Percentiles rank a stretch among this genome's conserved stretches.
Conservation (phyloP, 2,113 vertebrate genomes). For the Naja naja region DNA sequence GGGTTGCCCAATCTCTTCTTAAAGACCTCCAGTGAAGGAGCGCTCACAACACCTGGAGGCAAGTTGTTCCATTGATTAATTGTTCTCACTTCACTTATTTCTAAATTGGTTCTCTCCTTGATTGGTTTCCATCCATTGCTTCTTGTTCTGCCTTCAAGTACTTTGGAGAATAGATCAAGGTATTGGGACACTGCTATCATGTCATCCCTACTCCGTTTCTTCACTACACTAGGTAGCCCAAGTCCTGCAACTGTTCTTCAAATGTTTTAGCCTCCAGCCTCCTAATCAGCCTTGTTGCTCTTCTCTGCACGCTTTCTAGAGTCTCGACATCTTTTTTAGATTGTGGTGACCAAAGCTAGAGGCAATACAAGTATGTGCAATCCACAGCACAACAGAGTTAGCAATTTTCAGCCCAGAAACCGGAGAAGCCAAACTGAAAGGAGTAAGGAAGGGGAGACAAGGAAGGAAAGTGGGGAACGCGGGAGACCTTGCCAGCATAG, state of each 20-base stretch:
- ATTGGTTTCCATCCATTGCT: background rate
- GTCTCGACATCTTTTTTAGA: background rate
- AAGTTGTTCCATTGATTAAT: background rate
- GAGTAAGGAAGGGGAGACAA: background rate
- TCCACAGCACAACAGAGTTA: background rate
- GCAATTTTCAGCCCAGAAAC: background rate
- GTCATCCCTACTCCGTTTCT: background rate
- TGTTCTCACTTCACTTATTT: background rate
- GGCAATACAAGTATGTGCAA: background rate
- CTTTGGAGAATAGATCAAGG: background rate
- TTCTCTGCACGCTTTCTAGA: background rate
- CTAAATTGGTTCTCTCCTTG: background rate
- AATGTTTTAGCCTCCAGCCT: background rate
- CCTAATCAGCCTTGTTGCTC: background rate
- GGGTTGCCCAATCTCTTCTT: background rate
- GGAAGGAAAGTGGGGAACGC: background rate
- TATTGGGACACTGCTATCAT: background rate
- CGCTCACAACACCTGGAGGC: background rate
- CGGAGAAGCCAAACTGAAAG: background rate
- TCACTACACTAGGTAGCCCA: background rate
- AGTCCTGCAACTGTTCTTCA: background rate
- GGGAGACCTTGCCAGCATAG: slow-evolving; percentile 85
- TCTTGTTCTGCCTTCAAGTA: background rate
- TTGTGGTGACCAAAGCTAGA: background rate
- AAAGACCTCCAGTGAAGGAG: background rate